Base-by-base conservation (phyloP, 2,113 vertebrate species). In the Platycercus adscitus region DNA sequence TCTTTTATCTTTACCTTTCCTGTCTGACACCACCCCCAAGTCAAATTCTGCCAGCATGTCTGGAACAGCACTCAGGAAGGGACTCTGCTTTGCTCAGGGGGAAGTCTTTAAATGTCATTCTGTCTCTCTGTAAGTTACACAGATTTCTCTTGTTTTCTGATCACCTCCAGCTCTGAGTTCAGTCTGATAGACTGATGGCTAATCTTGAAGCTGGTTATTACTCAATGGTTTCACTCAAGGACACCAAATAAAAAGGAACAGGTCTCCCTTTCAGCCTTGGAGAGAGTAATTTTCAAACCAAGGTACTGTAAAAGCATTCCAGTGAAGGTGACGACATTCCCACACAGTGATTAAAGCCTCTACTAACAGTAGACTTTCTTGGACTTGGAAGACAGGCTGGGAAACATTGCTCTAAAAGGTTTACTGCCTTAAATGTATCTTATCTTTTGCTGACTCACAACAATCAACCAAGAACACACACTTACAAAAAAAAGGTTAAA, bases 131-230 rank as follows among this genome's bases (percentile, higher is more conserved):
- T 60, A 75, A 28, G n/a, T 91, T 84, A 75, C 73, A 93, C 35
- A 72, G 39, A 83, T 90, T 86, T 84, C 33, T 94, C 75, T 88
- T 96, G 79, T 88, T 91, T 90, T 77, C 75, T 86, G 68, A 68
- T 81, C 60, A 86, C 76, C 72, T 91, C 79, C 77, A 96, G 90
- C 76, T 78, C 35, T 0, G 1, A 58, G 53, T 61, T 89, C 75
- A 82, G 65, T 35, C 56, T 91, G 87, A 61, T 17, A 69, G 46
- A 70, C 31, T 66, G 88, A 86, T 46, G 88, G 55, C 50, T 70
- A 4, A 26, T 78, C 72, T 78, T 86, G 37, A 88, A 83, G 49
- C 29, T 60, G 58, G 17, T 68, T 94, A 17, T 90, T 88, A 55
- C 72, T 93, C 88, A 81, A 55, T 29, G 10, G 13, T 37, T 82